Base-by-base conservation (phyloP, 2,888 invertebrate genomes). In the Noctua janthina region DNA sequence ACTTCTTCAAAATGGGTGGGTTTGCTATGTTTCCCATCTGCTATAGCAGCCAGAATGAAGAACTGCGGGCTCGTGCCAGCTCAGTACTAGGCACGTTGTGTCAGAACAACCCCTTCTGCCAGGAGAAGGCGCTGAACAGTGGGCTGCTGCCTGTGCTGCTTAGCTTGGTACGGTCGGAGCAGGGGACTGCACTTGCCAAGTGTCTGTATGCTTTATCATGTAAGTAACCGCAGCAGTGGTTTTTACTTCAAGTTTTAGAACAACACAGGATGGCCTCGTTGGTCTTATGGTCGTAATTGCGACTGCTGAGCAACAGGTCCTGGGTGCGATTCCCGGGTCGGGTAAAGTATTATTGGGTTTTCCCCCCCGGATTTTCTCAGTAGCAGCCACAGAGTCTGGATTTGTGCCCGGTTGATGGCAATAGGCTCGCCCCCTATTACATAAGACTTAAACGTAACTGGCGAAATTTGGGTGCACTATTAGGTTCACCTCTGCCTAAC, bases 101-200 rank as follows among this genome's bases (percentile, higher is more conserved):
- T 59, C 99, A 99, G 95, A 99, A 99, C 95, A 99, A 99, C 95
- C 98, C 98, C 0, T 98, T 97, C 92, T 98, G 98, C 90, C 99
- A 99, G 93, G 94, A 97, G 49, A 96, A 97, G 67, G 97, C 98
- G n/a, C 88, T 98, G 10, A 98, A 98, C 82, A 96, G 97, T 71
- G 97, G 98, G 0, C 95, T 98, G 15, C 94, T 99, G 68, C 97
- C 98, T 0, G 95, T 97, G 15, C 93, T 99, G 29, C 91, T 98
- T 23, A 93, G 94, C 10, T 93, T 98, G 78, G 94, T 98, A 20
- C 97, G 97, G 88, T 93, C 95, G 0, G 98, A 98, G 91, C 92
- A 94, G 0, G 96, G 97, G 5, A 94, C 94, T 0, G 97, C 98
- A 0, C 97, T 97, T 74, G 95, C 97, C 20, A 98, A 98, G 94